Percentiles rank a stretch among this genome's conserved stretches.
These are phyloP conservation scores for Alauda arvensis DNA, from an alignment of 2,797 vertebrate genomes.

Conservation along the genomic window DNA sequence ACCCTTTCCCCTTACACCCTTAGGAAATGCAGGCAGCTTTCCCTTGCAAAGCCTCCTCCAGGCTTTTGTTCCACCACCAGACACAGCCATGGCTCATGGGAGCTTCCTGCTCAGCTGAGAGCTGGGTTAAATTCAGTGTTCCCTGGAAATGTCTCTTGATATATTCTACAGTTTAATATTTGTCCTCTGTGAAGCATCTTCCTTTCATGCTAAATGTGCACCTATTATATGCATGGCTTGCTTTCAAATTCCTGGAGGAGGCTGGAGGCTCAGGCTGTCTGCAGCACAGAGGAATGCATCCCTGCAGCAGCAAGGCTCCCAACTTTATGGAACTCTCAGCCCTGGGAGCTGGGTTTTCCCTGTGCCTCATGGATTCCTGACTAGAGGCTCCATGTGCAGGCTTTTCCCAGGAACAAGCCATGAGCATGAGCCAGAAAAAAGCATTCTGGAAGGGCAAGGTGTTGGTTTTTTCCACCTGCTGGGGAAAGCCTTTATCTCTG, in stretches of 20 bases:
- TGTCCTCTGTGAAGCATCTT: conserved; percentile 15
- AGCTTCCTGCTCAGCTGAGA: background rate
- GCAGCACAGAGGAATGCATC: background rate
- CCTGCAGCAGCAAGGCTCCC: background rate
- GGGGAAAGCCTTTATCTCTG: background rate
- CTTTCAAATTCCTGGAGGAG: conserved; percentile 7
- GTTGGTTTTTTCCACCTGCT: background rate
- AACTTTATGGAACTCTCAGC: background rate
- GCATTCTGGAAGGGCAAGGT: background rate
- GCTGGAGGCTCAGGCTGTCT: background rate
- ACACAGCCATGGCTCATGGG: background rate
- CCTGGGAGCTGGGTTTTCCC: background rate
- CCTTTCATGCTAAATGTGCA: background rate
- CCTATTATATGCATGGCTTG: conserved; percentile 13
- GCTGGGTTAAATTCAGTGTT: background rate
- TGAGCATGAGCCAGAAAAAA: background rate
- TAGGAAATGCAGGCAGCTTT: background rate
- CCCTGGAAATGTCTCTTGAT: background rate
- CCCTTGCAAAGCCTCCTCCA: background rate
- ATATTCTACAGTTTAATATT: conserved; percentile 4
- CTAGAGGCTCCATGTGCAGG: background rate
- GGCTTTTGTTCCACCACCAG: background rate
- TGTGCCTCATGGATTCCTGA: background rate
- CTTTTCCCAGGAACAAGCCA: background rate
- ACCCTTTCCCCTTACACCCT: no score